Percentiles rank a stretch among this genome's conserved stretches.
Evolutionary conservation across 2,113 vertebrate species (phyloP).

Genomic region (Cheirogaleus medius): DNA sequence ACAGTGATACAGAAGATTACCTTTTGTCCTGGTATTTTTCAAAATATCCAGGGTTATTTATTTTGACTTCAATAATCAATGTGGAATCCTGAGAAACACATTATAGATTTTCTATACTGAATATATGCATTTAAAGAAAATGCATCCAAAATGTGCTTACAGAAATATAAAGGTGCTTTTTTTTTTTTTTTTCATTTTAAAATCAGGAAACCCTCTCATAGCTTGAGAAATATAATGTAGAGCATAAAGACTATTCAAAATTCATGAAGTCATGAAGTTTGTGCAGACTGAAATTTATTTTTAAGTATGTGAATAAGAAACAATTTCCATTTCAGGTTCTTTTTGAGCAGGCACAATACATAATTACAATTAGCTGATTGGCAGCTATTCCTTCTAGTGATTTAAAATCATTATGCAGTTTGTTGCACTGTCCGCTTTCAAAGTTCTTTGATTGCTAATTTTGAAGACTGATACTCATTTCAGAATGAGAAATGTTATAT

Average conservation of each 20-base stretch:
- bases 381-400: slow-evolving; percentile 74
- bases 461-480: slow-evolving; percentile 77
- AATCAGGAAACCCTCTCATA: background rate
- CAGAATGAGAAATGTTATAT: slow-evolving; percentile 66
- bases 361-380: slow-evolving; percentile 84
- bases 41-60: slow-evolving; percentile 45
- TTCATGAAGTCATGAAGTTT: slow-evolving; percentile 76
- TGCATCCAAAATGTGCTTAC: slow-evolving; percentile 43
- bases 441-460: slow-evolving; percentile 80
- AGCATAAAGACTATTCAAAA: slow-evolving; percentile 69
- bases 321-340: slow-evolving; percentile 81
- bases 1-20: background rate
- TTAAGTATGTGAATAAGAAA: slow-evolving; percentile 76
- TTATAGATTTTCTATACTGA: slow-evolving; percentile 55
- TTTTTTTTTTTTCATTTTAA: background rate
- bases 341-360: slow-evolving; percentile 75
- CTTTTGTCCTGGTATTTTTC: slow-evolving; percentile 56
- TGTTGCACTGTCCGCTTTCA: slow-evolving; percentile 76
- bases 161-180: slow-evolving; percentile 27
- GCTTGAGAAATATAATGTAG: slow-evolving; percentile 55
- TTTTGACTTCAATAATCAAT: slow-evolving; percentile 64
- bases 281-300: slow-evolving; percentile 57
- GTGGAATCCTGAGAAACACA: slow-evolving; percentile 8
- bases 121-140: slow-evolving; percentile 51
- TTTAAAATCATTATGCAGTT: slow-evolving; percentile 76